Conservation (phyloP, 2,888 invertebrate species). For the Apotomis turbidana region DNA sequence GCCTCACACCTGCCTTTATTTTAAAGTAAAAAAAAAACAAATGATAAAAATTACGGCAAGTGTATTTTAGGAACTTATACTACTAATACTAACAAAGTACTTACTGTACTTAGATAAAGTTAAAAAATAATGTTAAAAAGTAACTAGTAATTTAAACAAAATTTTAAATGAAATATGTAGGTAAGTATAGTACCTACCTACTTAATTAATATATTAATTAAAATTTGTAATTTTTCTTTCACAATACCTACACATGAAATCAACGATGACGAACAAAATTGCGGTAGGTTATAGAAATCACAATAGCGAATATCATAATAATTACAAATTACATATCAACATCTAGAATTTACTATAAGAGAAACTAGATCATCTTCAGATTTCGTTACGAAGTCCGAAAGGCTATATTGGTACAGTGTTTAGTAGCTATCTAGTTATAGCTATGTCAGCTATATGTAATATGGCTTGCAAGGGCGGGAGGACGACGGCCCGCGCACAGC, state of each 20-base stretch:
- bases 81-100: too few relatives aligned
- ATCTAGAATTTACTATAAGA: not conserved
- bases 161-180: too few relatives aligned
- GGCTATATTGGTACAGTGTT: slow-evolving; percentile 6
- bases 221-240: not conserved
- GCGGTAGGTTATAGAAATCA: slow-evolving; percentile 37
- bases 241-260: not conserved
- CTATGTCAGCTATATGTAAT: slow-evolving; percentile 20
- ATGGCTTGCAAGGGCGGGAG: slow-evolving; percentile 49
- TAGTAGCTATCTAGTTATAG: not conserved
- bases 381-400: slow-evolving; percentile 4
- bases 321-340: not conserved
- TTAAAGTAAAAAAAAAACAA: too few relatives aligned
- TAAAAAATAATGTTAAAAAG: too few relatives aligned
- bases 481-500: slow-evolving; percentile 55
- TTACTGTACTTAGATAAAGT: too few relatives aligned
- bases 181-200: too few relatives aligned
- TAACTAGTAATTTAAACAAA: too few relatives aligned
- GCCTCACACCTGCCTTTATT: too few relatives aligned
- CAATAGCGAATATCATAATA: slow-evolving; percentile 23
- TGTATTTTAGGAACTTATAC: too few relatives aligned
- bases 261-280: slow-evolving; percentile 14
- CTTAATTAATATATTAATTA: not conserved
- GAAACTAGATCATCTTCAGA: slow-evolving; percentile 16
- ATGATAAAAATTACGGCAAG: too few relatives aligned